Evolutionary conservation across 2,797 vertebrate species (phyloP).

Genomic region (Perodicticus potto): DNA sequence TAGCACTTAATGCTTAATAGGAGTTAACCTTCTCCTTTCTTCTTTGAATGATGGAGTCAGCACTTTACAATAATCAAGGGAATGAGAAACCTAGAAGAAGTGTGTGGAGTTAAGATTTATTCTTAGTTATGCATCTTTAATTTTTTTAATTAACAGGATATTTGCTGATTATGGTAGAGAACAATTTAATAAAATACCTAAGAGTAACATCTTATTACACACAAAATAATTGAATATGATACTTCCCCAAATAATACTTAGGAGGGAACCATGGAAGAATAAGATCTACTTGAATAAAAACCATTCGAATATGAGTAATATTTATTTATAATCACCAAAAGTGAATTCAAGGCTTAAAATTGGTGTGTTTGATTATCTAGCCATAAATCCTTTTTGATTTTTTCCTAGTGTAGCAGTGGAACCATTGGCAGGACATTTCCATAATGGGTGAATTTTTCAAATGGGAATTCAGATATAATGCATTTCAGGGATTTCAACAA

Average conservation of each 20-base stretch:
- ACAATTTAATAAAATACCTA: not conserved
- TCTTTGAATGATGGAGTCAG: not conserved
- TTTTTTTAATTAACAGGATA: conserved; percentile 2
- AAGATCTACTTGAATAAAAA: not conserved
- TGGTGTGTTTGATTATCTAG: not conserved
- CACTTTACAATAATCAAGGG: not conserved
- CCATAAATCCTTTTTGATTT: not conserved
- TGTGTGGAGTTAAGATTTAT: not conserved
- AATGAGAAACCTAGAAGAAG: conserved; percentile 29
- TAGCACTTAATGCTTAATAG: too few species aligned
- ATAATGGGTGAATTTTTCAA: conserved; percentile 31
- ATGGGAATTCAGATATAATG: conserved; percentile 27
- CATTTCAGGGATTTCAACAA: conserved; percentile 16
- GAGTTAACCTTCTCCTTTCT: not conserved
- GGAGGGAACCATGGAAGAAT: not conserved
- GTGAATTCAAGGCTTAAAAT: conserved; percentile 5
- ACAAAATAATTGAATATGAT: conserved; percentile 14
- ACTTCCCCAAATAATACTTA: conserved; percentile 13
- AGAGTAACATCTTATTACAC: not conserved
- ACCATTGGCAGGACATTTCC: not conserved
- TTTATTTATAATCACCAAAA: not conserved
- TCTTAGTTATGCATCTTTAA: not conserved
- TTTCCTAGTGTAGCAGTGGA: not conserved
- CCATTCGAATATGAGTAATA: not conserved
- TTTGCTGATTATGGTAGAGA: not conserved